A percentile compares a stretch with the other conserved stretches of the same genome.
These are phyloP conservation scores for Batillaria attramentaria DNA, from an alignment of 1,140 invertebrate genomes.

Conservation along the genomic window DNA sequence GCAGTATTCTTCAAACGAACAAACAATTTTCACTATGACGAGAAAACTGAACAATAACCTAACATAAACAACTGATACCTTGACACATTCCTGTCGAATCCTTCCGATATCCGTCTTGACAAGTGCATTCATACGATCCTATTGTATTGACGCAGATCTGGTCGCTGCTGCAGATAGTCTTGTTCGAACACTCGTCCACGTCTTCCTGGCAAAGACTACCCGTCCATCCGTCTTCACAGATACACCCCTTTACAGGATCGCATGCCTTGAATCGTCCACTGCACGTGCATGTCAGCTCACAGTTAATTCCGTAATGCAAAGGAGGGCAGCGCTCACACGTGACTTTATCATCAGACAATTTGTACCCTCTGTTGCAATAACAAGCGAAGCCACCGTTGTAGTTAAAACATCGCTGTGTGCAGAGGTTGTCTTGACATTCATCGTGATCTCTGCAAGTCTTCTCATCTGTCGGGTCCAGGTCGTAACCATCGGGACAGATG, in stretches of 20 bases:
- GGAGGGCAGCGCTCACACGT: constrained; percentile 26
- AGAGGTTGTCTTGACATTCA: constrained; percentile 13
- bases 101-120: constrained; percentile 41
- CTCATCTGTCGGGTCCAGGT: background rate
- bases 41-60: no score
- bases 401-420: constrained; percentile 47
- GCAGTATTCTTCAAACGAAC: no score
- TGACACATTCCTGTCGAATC: no score
- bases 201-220: constrained; percentile 47
- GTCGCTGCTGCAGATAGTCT: background rate
- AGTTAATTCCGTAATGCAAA: constrained; percentile 40
- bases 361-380: constrained; percentile 40
- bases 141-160: constrained; percentile 44
- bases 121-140: constrained; percentile 46
- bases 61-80: no score
- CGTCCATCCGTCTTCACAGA: constrained; percentile 48
- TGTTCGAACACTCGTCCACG: constrained; percentile 45
- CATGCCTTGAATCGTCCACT: constrained; percentile 22
- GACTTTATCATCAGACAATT: constrained; percentile 36
- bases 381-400: constrained; percentile 46
- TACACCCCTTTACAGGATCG: constrained; percentile 39
- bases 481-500: background rate
- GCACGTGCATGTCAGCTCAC: constrained; percentile 44
- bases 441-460: constrained; percentile 25
- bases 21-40: no score